Evolutionary conservation across 2,797 vertebrate species (phyloP).

Genomic region (Agapornis canus): DNA sequence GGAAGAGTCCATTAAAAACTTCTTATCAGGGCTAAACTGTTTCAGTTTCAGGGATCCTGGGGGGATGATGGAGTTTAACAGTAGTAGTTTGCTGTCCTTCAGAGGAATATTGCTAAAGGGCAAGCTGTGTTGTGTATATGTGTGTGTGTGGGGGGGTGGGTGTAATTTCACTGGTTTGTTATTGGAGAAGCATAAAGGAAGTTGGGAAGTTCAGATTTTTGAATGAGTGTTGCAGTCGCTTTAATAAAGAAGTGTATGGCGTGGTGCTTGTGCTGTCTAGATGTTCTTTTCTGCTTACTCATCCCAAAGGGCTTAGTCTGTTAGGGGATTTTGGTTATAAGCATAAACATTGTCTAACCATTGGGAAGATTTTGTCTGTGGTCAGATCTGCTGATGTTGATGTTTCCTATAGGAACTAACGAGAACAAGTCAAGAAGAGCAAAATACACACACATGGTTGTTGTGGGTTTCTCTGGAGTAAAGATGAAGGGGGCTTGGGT

Average conservation of each 20-base stretch:
- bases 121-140: not conserved
- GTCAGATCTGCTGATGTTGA: not conserved
- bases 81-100: not conserved
- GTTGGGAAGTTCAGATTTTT: not conserved
- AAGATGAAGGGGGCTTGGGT: not conserved
- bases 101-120: not conserved
- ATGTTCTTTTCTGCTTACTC: conserved; percentile 28
- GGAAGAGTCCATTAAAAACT: not conserved
- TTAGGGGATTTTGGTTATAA: not conserved
- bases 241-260: not conserved
- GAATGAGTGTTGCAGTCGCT: not conserved
- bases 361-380: not conserved
- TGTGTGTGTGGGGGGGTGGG: too few relatives aligned
- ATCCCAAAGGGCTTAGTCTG: not conserved
- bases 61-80: not conserved
- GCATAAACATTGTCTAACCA: not conserved
- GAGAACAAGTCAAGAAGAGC: not conserved
- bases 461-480: not conserved
- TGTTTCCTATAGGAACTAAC: not conserved
- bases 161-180: not conserved
- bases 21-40: not conserved
- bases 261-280: not conserved
- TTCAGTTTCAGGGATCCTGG: not conserved
- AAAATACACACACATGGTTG: not conserved
- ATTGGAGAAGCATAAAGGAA: not conserved